phyloP scores from a whole-genome alignment of 2,797 vertebrate genomes.

The Nasua narica region DNA sequence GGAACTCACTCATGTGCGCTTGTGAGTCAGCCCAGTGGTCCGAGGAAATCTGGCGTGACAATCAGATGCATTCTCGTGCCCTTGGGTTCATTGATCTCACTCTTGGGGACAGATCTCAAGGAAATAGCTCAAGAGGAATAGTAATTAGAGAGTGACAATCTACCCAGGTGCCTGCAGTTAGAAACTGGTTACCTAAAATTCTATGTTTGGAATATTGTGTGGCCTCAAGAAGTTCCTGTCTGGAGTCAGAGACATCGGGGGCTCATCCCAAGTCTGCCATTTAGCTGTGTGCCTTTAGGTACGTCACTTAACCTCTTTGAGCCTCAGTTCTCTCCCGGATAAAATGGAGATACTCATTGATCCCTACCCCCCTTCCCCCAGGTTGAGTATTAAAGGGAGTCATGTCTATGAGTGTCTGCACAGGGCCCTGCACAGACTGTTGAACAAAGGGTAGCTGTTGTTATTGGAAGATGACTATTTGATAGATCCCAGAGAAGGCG shows the following conservation, averaged over 20 bases:
- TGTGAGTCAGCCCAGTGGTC: not conserved
- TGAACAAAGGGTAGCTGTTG: not conserved
- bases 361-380: not conserved
- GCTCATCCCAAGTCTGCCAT: not conserved
- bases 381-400: not conserved
- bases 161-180: not conserved
- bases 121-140: not conserved
- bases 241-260: not conserved
- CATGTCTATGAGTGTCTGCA: not conserved
- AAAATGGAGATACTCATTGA: not conserved
- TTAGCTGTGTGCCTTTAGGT: not conserved
- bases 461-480: not conserved
- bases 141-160: not conserved
- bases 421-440: not conserved
- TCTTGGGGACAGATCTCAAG: constrained; percentile 17
- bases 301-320: not conserved
- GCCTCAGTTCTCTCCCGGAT: not conserved
- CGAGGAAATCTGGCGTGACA: not conserved
- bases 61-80: not conserved
- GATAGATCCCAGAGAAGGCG: not conserved
- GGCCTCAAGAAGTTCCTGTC: not conserved
- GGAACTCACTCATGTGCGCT: not conserved
- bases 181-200: not conserved
- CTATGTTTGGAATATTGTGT: not conserved
- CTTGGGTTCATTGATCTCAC: not conserved